Percentiles rank a stretch among this genome's conserved stretches.
Conservation (phyloP, 2,113 vertebrate genomes). For the Capricornis sumatraensis region DNA sequence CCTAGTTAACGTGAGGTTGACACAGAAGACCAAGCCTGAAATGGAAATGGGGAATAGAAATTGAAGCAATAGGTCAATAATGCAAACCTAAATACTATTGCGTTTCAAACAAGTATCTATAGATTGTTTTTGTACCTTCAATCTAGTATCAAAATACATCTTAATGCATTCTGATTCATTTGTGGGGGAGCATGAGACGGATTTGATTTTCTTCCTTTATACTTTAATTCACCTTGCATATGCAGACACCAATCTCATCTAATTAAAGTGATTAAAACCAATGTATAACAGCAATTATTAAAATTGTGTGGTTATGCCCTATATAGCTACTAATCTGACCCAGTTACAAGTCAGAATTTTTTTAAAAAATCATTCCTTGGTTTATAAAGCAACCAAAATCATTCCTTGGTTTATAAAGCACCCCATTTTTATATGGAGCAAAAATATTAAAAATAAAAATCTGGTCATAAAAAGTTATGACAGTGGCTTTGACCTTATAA, state of each 20-base stretch:
- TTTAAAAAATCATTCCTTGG: conserved; percentile 58
- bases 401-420: conserved; percentile 38
- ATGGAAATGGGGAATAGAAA: neutral
- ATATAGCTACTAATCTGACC: conserved; percentile 70
- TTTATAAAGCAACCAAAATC: conserved; percentile 43
- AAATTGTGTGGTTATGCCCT: conserved; percentile 53
- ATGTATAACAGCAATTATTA: neutral
- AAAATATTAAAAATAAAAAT: neutral
- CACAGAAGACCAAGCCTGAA: neutral
- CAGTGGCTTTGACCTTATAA: neutral
- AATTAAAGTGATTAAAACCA: conserved; percentile 21
- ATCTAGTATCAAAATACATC: neutral
- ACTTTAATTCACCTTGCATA: neutral
- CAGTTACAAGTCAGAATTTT: conserved; percentile 66
- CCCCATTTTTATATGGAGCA: neutral
- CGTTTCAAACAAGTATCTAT: neutral
- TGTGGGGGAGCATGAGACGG: neutral
- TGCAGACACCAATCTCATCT: neutral
- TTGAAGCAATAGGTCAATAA: neutral
- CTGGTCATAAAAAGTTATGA: neutral
- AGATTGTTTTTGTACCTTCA: neutral
- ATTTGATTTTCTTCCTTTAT: neutral
- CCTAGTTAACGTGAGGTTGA: neutral
- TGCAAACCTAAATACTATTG: neutral
- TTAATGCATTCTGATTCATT: neutral